A percentile compares a stretch with the other conserved stretches of the same genome.
phyloP scores from a whole-genome alignment of 2,113 vertebrate species.

The Xiphophorus couchianus region DNA sequence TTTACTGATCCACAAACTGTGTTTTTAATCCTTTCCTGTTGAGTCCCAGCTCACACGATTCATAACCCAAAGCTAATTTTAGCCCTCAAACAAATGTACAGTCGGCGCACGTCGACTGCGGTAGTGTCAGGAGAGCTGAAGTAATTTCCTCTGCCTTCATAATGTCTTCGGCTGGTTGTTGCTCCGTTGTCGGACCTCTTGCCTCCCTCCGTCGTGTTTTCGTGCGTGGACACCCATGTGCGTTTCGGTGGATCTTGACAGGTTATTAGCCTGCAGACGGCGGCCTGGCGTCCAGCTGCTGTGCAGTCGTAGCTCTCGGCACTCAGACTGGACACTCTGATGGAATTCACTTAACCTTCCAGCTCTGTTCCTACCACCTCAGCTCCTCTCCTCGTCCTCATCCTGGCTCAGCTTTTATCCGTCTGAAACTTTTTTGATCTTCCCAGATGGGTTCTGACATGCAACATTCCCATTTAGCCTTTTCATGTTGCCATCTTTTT shows the following conservation, averaged over 20 bases:
- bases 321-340: constrained; percentile 28
- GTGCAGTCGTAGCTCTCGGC: constrained; percentile 40
- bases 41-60: background rate
- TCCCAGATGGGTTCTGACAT: constrained; percentile 11
- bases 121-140: background rate
- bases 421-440: constrained; percentile 35
- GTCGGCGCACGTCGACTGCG: background rate
- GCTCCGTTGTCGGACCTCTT: background rate
- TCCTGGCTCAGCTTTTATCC: constrained; percentile 29
- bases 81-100: background rate
- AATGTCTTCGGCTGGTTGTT: background rate
- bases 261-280: constrained; percentile 25
- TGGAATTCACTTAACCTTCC: constrained; percentile 56
- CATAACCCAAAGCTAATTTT: background rate
- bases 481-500: constrained; percentile 15
- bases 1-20: no score
- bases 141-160: background rate
- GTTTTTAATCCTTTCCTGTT: no score
- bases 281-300: constrained; percentile 6
- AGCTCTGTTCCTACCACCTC: constrained; percentile 11
- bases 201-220: background rate
- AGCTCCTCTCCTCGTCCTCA: constrained; percentile 2
- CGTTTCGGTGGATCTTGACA: constrained; percentile 16
- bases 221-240: background rate
- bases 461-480: constrained; percentile 17